Conservation (phyloP, 2,113 vertebrate species). For the Psophia crepitans region DNA sequence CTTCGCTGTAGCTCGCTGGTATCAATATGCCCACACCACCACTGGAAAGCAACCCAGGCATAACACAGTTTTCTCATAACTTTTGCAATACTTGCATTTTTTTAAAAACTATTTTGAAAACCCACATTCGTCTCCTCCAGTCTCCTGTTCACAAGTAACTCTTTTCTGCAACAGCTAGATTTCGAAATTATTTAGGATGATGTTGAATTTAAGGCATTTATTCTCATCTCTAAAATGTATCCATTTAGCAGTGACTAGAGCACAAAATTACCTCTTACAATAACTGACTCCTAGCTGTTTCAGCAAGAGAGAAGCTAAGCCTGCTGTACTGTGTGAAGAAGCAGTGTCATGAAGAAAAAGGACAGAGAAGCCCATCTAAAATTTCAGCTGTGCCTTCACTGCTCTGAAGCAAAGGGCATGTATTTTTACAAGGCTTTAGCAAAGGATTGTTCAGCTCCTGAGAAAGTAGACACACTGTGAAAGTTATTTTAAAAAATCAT, state of each 20-base stretch:
- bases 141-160: background rate
- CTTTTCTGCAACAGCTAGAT: background rate
- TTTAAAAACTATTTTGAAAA: background rate
- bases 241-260: background rate
- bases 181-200: background rate
- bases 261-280: background rate
- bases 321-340: background rate
- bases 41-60: background rate
- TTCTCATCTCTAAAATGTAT: background rate
- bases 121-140: background rate
- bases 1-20: background rate
- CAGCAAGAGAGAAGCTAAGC: background rate
- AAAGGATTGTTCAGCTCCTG: background rate
- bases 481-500: background rate
- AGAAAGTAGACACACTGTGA: background rate
- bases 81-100: background rate
- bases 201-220: background rate
- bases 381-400: background rate
- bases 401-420: background rate
- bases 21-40: accelerated
- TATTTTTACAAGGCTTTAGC: background rate
- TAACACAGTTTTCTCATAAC: background rate
- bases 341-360: background rate
- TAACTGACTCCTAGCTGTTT: background rate
- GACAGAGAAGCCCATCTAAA: background rate